phyloP scores from a whole-genome alignment of 2,113 vertebrate genomes.

The Gallinago media region DNA sequence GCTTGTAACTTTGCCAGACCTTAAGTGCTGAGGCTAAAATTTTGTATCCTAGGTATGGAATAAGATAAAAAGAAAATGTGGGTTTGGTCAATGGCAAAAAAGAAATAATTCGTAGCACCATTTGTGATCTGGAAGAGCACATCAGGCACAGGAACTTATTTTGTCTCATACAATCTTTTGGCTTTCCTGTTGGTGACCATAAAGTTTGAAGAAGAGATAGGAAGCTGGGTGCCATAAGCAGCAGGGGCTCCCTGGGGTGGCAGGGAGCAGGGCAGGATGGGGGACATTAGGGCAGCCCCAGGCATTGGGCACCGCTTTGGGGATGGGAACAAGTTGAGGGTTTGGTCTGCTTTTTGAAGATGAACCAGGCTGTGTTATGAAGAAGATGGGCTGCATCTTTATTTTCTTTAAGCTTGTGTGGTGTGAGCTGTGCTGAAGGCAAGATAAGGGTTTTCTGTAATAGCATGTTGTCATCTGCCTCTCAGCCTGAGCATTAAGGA shows the following conservation, averaged over 20 bases:
- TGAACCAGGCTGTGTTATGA: background rate
- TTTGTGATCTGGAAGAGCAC: background rate
- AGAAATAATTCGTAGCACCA: background rate
- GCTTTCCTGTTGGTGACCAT: background rate
- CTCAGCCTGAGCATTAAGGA: background rate
- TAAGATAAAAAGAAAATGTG: background rate
- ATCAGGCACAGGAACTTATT: background rate
- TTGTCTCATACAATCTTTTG: background rate
- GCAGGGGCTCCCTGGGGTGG: background rate
- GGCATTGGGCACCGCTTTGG: rapidly evolving
- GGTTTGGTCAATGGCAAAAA: background rate
- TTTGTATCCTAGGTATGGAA: background rate
- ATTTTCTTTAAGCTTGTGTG: background rate
- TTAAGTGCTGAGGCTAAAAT: background rate
- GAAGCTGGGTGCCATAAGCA: background rate
- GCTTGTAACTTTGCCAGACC: background rate
- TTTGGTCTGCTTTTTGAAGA: background rate
- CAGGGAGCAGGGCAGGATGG: background rate
- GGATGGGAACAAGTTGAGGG: background rate
- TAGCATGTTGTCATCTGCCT: background rate
- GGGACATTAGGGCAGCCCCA: background rate
- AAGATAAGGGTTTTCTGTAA: background rate
- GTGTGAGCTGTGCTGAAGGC: background rate
- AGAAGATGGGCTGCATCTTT: background rate
- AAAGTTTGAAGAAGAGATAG: background rate